Percentiles rank a stretch among this genome's conserved stretches.
These are phyloP conservation scores for Limnephilus rhombicus DNA, from an alignment of 2,888 invertebrate species.

Conservation along the genomic window DNA sequence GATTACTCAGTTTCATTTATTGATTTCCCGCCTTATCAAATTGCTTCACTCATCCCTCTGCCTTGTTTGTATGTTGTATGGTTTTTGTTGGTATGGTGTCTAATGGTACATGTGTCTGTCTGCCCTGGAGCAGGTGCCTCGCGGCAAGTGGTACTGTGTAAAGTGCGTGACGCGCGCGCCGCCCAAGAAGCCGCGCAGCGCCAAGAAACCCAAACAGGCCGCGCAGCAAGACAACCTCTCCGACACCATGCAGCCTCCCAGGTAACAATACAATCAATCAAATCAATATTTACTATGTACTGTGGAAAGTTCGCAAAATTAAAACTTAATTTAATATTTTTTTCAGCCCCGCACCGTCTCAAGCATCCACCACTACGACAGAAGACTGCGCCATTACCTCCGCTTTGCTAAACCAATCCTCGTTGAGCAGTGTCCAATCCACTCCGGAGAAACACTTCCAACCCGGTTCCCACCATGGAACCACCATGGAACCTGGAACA, in stretches of 20 bases:
- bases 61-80: neutral
- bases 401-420: constrained; percentile 66
- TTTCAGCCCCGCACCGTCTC: constrained; percentile 83
- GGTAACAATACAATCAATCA: constrained; percentile 68
- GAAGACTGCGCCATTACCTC: constrained; percentile 71
- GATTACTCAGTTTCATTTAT: neutral
- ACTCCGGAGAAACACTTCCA: constrained; percentile 72
- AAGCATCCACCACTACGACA: constrained; percentile 80
- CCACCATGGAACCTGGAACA: constrained; percentile 47
- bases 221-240: constrained; percentile 68
- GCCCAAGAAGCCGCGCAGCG: constrained; percentile 82
- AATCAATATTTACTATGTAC: neutral
- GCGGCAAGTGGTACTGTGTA: constrained; percentile 93
- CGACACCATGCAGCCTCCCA: constrained; percentile 73
- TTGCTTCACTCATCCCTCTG: neutral
- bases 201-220: constrained; percentile 73
- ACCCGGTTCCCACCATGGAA: constrained; percentile 69
- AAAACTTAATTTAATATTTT: neutral
- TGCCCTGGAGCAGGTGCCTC: constrained; percentile 79
- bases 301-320: neutral
- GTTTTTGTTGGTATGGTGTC: neutral
- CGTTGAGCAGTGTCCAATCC: constrained; percentile 68
- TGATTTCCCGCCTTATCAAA: neutral
- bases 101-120: constrained; percentile 29
- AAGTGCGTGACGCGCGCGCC: constrained; percentile 92